These are phyloP conservation scores for Myotis brandtii DNA, from an alignment of 2,113 vertebrate genomes.

Conservation along the genomic window DNA sequence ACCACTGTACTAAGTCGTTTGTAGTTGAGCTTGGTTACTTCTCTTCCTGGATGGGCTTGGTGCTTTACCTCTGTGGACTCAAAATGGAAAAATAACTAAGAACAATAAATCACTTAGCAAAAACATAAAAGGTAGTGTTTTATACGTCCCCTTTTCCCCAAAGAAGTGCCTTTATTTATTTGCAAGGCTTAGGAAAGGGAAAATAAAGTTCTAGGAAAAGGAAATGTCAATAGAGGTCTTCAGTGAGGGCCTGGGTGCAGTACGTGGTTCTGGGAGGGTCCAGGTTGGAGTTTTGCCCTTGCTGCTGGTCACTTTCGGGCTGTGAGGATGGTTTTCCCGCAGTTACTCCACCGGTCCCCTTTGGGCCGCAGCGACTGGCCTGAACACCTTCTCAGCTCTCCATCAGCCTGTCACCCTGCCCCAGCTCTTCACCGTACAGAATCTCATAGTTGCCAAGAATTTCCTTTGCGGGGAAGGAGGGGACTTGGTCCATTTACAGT, in stretches of 20 bases:
- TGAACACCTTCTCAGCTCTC: conserved; percentile 91
- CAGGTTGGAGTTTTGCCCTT: not conserved
- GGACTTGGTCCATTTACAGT: conserved; percentile 95
- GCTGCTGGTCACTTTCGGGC: not conserved
- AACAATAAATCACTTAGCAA: not conserved
- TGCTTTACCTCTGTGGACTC: not conserved
- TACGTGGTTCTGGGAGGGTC: not conserved
- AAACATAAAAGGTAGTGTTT: not conserved
- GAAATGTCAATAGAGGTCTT: not conserved
- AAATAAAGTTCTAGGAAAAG: not conserved
- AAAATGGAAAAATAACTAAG: not conserved
- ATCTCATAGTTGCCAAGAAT: conserved; percentile 95
- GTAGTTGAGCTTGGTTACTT: not conserved
- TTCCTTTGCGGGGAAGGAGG: conserved; percentile 88
- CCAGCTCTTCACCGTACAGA: conserved; percentile 97
- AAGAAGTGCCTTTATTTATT: not conserved
- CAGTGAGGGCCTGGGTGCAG: not conserved
- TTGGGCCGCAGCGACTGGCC: conserved; percentile 90
- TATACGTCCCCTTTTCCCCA: not conserved
- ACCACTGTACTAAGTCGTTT: not conserved
- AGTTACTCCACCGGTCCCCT: conserved; percentile 21
- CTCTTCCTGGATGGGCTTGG: not conserved
- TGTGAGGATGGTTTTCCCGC: not conserved
- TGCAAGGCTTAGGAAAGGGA: not conserved
- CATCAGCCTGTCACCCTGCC: conserved; percentile 90